Percentiles rank a stretch among this genome's conserved stretches.
These are phyloP conservation scores for Gortyna flavago DNA, from an alignment of 2,888 invertebrate genomes.

Conservation along the genomic window DNA sequence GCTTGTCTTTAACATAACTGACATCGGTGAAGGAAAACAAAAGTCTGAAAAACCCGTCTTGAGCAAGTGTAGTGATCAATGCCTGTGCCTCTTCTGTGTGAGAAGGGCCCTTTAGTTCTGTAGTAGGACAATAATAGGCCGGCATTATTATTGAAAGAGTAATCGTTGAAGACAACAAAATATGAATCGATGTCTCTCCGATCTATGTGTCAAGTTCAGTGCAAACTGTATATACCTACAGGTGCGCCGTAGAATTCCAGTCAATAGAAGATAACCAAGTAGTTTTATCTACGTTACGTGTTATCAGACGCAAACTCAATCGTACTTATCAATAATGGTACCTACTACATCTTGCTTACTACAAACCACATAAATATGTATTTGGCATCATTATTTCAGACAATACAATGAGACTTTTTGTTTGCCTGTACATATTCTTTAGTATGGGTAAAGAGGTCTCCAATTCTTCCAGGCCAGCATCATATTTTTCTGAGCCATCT, in stretches of 20 bases:
- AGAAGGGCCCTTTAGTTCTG: neutral
- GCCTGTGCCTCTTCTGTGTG: neutral
- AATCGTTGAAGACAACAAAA: neutral
- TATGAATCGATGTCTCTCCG: neutral
- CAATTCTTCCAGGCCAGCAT: neutral
- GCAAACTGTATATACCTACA: slow-evolving; percentile 11
- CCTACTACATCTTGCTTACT: slow-evolving; percentile 12
- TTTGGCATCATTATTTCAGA: neutral
- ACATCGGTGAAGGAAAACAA: neutral
- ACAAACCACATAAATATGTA: slow-evolving; percentile 8
- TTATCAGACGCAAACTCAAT: slow-evolving; percentile 18
- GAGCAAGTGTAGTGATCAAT: neutral
- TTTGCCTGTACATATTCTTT: neutral
- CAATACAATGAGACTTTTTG: neutral
- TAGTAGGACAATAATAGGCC: too few species aligned
- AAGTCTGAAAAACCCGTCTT: neutral
- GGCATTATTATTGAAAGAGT: neutral
- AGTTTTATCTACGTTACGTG: slow-evolving; percentile 22
- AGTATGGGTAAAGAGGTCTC: neutral
- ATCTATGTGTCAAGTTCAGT: slow-evolving; percentile 18
- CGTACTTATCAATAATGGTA: slow-evolving; percentile 15
- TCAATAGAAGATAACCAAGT: slow-evolving; percentile 25
- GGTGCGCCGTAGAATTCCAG: slow-evolving; percentile 16
- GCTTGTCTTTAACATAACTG: neutral
- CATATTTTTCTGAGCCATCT: neutral